A percentile compares a stretch with the other conserved stretches of the same genome.
These are phyloP conservation scores for Hephaestus fuliginosus DNA, from an alignment of 2,797 vertebrate genomes.

Conservation along the genomic window DNA sequence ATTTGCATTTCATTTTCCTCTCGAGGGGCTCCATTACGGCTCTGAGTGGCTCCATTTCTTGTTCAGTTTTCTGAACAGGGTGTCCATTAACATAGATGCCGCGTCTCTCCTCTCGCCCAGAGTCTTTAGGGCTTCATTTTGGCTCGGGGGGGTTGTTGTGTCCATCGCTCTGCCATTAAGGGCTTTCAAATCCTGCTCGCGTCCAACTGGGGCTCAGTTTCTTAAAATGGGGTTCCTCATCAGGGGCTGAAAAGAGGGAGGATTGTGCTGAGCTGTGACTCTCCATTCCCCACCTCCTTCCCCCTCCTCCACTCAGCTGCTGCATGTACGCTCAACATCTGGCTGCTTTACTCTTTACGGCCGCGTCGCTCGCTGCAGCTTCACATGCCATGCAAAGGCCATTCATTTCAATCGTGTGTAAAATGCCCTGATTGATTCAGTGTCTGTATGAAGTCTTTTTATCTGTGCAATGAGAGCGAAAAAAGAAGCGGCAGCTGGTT, in stretches of 20 bases:
- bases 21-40: constrained; percentile 68
- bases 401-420: constrained; percentile 40
- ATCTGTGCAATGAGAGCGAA: constrained; percentile 18
- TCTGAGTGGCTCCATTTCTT: constrained; percentile 72
- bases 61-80: constrained; percentile 69
- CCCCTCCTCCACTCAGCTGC: constrained; percentile 58
- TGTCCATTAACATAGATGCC: constrained; percentile 70
- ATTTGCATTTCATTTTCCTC: constrained; percentile 75
- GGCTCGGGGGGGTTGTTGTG: constrained; percentile 60
- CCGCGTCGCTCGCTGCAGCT: constrained; percentile 54
- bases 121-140: constrained; percentile 74
- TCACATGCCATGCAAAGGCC: constrained; percentile 68
- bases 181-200: constrained; percentile 81
- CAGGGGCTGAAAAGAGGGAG: constrained; percentile 98
- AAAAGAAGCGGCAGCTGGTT: constrained; percentile 12
- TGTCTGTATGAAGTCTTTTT: constrained; percentile 15
- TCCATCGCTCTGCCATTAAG: constrained; percentile 81
- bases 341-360: constrained; percentile 46
- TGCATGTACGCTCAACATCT: constrained; percentile 55
- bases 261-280: constrained; percentile 94
- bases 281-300: constrained; percentile 82
- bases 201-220: constrained; percentile 94
- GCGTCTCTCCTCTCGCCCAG: constrained; percentile 67
- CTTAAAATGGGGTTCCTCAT: constrained; percentile 98
- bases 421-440: constrained; percentile 21